Evolutionary conservation across 2,113 vertebrate species (phyloP), one percentile per base, ranked within the genome.

Genomic region (Monopterus albus): DNA sequence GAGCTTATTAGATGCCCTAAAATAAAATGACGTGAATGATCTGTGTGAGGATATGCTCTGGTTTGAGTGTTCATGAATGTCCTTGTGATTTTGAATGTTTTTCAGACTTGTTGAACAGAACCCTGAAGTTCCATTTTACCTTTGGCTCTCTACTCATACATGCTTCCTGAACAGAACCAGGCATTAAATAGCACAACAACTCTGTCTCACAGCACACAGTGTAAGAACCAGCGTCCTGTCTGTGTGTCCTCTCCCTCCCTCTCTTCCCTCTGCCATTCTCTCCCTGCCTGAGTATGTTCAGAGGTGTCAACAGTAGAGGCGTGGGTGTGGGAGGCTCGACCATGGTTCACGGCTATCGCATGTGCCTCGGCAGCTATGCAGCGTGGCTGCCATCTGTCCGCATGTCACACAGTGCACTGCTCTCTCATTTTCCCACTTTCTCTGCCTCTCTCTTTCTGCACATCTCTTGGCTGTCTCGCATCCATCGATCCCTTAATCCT

Each of bases 301-400:
- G 82, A 89, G 80, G 86, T 87, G 80, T 88, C 84, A 86, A 76
- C 75, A 75, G 72, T 80, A 77, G 69, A 89, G 80, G 82, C 82
- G 78, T 87, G 86, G 87, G 86, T 85, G 84, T 82, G 79, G 74
- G 79, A 78, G 80, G 75, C 76, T 81, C 79, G 17, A 62, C 43
- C 70, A 82, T 74, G 81, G 75, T 90, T 89, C 86, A 88, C 88
- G 79, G 87, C 90, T 88, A 85, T 87, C 82, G 36, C 79, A 82
- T 91, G 86, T 87, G 83, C 72, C 75, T 81, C 50, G 18, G 39
- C 20, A 39, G 58, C 84, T 69, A 56, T 80, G 81, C 84, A 84
- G 81, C 40, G 74, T 86, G 78, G 72, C 81, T 65, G 75, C 88
- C 90, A 90, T 90, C 89, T 90, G 86, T 91, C 86, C 8, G 33